Evolutionary conservation across 2,888 invertebrate genomes (phyloP).

Genomic region (Sinopyrophorus schimmeli): DNA sequence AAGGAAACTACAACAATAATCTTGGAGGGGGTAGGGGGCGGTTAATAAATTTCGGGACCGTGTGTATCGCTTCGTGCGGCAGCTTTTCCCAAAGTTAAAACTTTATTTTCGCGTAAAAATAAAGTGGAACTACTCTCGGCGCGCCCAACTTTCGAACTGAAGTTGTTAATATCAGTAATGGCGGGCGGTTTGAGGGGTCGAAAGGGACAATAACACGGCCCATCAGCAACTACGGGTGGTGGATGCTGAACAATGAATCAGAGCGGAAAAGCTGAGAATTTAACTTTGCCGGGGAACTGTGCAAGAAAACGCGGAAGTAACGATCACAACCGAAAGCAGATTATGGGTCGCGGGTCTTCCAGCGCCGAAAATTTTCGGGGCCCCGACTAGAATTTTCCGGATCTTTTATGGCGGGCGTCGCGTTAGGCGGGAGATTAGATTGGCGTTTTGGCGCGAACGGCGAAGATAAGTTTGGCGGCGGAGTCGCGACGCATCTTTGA

Average conservation of each 20-base stretch:
- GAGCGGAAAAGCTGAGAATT: conserved; percentile 34
- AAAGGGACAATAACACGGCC: conserved; percentile 36
- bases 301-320: conserved; percentile 27
- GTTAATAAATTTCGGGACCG: conserved; percentile 6
- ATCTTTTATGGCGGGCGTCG: no score
- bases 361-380: background rate
- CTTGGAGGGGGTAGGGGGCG: background rate
- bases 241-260: conserved; percentile 36
- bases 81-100: conserved; percentile 9
- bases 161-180: conserved; percentile 37
- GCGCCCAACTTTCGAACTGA: conserved; percentile 26
- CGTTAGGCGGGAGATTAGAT: conserved; percentile 11
- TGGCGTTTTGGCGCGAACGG: conserved; percentile 1
- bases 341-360: conserved; percentile 3
- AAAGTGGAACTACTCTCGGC: conserved; percentile 25
- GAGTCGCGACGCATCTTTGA: conserved; percentile 8
- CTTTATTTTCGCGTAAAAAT: conserved; percentile 30
- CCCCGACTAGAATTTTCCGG: no score
- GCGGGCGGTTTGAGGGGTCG: conserved; percentile 25
- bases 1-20: conserved; percentile 15
- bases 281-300: conserved; percentile 26
- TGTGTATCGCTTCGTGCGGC: background rate
- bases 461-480: background rate
- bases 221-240: conserved; percentile 31
- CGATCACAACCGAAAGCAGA: conserved; percentile 17